Base-by-base conservation (phyloP, 2,113 vertebrate genomes). In the Leucopternis melanops region DNA sequence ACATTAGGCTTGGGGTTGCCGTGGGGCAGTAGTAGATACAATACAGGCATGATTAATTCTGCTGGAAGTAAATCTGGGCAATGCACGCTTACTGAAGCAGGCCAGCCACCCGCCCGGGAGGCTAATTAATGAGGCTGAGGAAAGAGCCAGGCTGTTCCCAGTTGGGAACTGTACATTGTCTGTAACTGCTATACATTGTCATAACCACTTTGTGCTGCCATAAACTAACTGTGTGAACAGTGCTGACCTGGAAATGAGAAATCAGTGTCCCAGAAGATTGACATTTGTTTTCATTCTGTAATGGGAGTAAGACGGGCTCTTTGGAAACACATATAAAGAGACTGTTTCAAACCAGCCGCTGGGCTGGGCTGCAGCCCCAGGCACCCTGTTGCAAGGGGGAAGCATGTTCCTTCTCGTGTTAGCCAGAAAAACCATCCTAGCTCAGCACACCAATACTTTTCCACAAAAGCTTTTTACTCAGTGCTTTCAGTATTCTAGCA, bases 211-310 rank as follows among this genome's bases (percentile, higher is more conserved):
- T 61, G 54, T 0, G 0, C 61, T 92, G 91, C 91, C 95, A 94
- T 96, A 94, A 95, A 96, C 90, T 80, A 94, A 94, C 86, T 57
- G 73, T 69, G 86, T 59, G 89, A 95, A 75, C 36, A 55, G 77
- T 31, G 84, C 34, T 92, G 94, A 91, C 81, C 89, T 96, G 91
- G 81, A 95, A 97, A 94, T 54, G 70, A 91, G 81, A 94, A 96
- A 92, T 87, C 87, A 79, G 61, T 13, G 0, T 85, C 94, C 78
- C 89, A 85, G 93, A 96, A 95, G 95, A 92, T 6, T 87, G 89
- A 57, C 73, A 79, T 96, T 95, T 90, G 91, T 92, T 89, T 96
- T 91, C 61, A 50, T 87, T 92, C 78, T 54, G 29, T 59, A 94
- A 94, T 75, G 49, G 66, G 57, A 78, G 72, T 86, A 67, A 89